Evolutionary conservation across 2,888 invertebrate genomes (phyloP).

Genomic region (Phengaris arion): DNA sequence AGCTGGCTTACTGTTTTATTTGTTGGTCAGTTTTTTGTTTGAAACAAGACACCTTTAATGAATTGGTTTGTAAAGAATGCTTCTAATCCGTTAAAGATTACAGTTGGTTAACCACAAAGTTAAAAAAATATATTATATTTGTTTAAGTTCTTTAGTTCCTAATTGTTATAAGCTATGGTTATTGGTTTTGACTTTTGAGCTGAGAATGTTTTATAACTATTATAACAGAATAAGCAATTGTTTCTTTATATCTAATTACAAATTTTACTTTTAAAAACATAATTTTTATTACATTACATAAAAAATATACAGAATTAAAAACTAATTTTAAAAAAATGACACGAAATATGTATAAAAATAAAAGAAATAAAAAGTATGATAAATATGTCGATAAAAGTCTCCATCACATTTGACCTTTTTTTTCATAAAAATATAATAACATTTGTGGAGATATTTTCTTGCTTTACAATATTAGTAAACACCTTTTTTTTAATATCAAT

Average conservation of each 20-base stretch:
- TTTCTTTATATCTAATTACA: no score
- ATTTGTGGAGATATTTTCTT: background rate
- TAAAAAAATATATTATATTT: background rate
- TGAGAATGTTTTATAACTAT: background rate
- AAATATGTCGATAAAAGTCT: no score
- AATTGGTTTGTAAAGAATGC: constrained; percentile 16
- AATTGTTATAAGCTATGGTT: background rate
- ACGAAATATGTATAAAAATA: no score
- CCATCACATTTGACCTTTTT: no score
- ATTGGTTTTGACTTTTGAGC: background rate
- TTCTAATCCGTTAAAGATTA: constrained; percentile 9
- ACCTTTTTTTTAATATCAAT: background rate
- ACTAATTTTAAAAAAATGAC: no score
- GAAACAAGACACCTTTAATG: background rate
- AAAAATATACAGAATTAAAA: no score
- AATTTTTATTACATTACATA: no score
- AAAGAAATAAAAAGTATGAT: no score
- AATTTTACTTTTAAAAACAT: no score
- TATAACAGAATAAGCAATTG: no score
- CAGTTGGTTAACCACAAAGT: background rate
- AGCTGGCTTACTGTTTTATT: background rate
- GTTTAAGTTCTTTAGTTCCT: background rate
- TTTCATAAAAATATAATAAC: no score
- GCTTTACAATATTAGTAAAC: background rate
- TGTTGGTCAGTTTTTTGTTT: background rate